Conservation (phyloP, 2,888 invertebrate genomes). For the Drosophila mulleri region DNA sequence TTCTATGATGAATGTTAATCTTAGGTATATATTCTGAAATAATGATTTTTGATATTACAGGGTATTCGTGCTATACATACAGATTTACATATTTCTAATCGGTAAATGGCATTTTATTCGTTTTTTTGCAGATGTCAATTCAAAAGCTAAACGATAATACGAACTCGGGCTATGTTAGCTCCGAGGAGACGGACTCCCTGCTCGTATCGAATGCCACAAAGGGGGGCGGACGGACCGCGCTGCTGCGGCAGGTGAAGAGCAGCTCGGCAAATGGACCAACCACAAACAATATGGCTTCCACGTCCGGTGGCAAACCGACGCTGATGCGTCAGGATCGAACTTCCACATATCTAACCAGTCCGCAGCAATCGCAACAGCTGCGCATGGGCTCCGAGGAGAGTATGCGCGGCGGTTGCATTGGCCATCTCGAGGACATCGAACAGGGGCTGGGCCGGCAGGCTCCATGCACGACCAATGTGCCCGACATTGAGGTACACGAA, state of each 20-base stretch:
- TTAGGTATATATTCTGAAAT: no score
- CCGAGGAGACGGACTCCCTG: constrained; percentile 93
- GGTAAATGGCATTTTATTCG: not conserved
- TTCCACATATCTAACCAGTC: constrained; percentile 89
- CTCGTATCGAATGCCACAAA: constrained; percentile 86
- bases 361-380: constrained; percentile 89
- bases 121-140: constrained; percentile 83
- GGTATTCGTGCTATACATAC: not conserved
- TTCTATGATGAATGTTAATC: no score
- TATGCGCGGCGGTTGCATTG: constrained; percentile 86
- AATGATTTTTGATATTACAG: not conserved
- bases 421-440: constrained; percentile 85
- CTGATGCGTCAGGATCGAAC: constrained; percentile 95
- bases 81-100: not conserved
- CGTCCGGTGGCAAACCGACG: constrained; percentile 89
- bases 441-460: constrained; percentile 67
- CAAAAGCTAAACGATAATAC: constrained; percentile 87
- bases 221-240: constrained; percentile 80
- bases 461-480: constrained; percentile 77
- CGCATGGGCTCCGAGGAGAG: constrained; percentile 93
- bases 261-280: constrained; percentile 84
- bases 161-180: constrained; percentile 90
- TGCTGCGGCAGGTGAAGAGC: constrained; percentile 83
- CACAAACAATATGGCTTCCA: constrained; percentile 76
- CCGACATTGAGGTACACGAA: constrained; percentile 86